Conservation (phyloP, 2,888 invertebrate genomes). For the Thyatira batis region DNA sequence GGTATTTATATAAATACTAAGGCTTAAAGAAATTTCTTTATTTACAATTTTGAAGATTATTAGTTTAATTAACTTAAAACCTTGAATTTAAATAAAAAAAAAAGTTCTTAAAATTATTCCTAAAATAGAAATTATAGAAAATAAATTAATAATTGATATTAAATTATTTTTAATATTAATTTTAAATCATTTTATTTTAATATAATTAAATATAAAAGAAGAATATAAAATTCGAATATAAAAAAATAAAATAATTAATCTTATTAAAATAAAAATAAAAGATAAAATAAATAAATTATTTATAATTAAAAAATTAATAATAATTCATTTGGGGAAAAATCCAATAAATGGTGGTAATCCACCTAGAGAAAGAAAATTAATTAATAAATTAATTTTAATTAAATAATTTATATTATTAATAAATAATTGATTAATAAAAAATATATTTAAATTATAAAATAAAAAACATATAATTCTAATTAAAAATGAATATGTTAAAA, state of each 20-base stretch:
- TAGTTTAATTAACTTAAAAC: slow-evolving; percentile 84
- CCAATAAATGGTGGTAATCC: slow-evolving; percentile 84
- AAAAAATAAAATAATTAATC: slow-evolving; percentile 80
- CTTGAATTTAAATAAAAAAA: slow-evolving; percentile 58
- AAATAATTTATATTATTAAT: slow-evolving; percentile 57
- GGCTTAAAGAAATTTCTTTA: slow-evolving; percentile 82
- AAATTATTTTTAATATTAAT: slow-evolving; percentile 57
- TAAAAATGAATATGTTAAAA: slow-evolving; percentile 70
- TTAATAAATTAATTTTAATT: slow-evolving; percentile 75
- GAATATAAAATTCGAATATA: slow-evolving; percentile 80
- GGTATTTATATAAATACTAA: slow-evolving; percentile 63
- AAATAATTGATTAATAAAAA: slow-evolving; percentile 78
- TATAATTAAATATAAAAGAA: slow-evolving; percentile 72
- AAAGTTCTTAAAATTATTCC: slow-evolving; percentile 63
- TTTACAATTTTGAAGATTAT: slow-evolving; percentile 85
- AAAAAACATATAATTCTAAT: slow-evolving; percentile 67
- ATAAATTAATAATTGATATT: slow-evolving; percentile 46
- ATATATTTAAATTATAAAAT: slow-evolving; percentile 75
- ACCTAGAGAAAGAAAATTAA: slow-evolving; percentile 81
- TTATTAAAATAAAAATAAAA: slow-evolving; percentile 74
- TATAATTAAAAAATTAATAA: slow-evolving; percentile 76
- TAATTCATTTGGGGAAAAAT: slow-evolving; percentile 84
- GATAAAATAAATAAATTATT: slow-evolving; percentile 65
- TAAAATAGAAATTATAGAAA: slow-evolving; percentile 47
- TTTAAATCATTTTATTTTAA: slow-evolving; percentile 74